Base-by-base conservation (phyloP, 2,113 vertebrate species). In the Synodontis membranacea region DNA sequence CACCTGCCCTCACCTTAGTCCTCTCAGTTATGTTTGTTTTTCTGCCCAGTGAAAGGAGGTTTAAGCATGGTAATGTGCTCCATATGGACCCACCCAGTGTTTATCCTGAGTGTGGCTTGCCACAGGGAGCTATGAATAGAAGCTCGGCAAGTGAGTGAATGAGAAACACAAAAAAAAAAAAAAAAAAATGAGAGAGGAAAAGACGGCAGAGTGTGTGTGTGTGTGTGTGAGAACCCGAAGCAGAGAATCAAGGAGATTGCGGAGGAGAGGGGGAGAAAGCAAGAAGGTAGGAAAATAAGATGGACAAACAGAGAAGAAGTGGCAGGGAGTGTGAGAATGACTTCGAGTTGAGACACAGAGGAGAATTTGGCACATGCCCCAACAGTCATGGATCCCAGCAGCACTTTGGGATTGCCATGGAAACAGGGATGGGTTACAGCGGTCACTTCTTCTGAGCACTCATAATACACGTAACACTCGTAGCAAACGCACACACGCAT, bases 371-470 rank as follows among this genome's bases (percentile, higher is more conserved):
- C 86, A 89, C 62, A 87, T 44, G 83, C 88, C 90, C 91, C 25
- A 92, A 86, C 89, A 88, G 88, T 94, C 93, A 93, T 92, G 91
- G 85, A 91, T 92, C 91, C 68, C 89, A 91, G 82, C 90, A 88
- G 91, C 91, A 93, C 92, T 92, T 93, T 92, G 56, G 78, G 89
- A 94, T 95, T 84, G 87, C 92, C 91, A 95, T 95, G 93, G 95
- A 95, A 95, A 95, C 95, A 93, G 88, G 84, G 89, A 93, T 52
- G 87, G 92, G 92, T 91, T 88, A 91, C 85, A 87, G 90, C 92
- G 91, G 91, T 86, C 86, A 86, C 89, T 92, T 91, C 90, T 80
- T 91, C 91, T 92, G 90, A 72, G 89, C 82, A 92, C 90, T 84
- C 88, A 86, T 90, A 85, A 84, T 84, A 86, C 64, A 66, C 48